Evolutionary conservation across 2,797 vertebrate species (phyloP).

Genomic region (Rhodeus uyekii): DNA sequence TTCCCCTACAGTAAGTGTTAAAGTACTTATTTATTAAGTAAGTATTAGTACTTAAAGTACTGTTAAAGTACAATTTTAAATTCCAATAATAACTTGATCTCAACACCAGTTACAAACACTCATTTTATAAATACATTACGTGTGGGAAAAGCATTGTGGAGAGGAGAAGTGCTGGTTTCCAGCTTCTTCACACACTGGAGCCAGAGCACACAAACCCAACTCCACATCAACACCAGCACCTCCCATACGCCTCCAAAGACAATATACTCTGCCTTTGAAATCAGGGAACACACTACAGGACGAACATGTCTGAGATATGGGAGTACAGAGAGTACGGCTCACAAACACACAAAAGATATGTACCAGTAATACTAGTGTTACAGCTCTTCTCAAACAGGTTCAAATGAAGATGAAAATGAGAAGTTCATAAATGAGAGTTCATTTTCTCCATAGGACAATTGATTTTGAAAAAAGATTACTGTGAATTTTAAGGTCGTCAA

Average conservation of each 20-base stretch:
- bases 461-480: no score
- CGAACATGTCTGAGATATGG: background rate
- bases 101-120: no score
- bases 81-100: no score
- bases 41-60: no score
- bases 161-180: conserved; percentile 13
- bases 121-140: background rate
- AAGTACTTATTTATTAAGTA: no score
- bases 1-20: background rate
- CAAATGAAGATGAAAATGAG: no score
- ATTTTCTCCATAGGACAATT: no score
- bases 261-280: conserved; percentile 67
- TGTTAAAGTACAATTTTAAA: no score
- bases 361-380: background rate
- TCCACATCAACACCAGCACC: conserved; percentile 43
- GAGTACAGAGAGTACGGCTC: background rate
- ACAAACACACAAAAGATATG: background rate
- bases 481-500: no score
- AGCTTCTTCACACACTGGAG: conserved; percentile 20
- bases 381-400: background rate
- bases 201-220: conserved; percentile 41
- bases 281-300: conserved; percentile 52
- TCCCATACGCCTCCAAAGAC: conserved; percentile 62
- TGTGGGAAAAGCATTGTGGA: conserved; percentile 16
- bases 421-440: no score